Percentiles rank a stretch among this genome's conserved stretches.
These are phyloP conservation scores for Sarcophaga rosellei DNA, from an alignment of 2,888 invertebrate species.

Conservation along the genomic window DNA sequence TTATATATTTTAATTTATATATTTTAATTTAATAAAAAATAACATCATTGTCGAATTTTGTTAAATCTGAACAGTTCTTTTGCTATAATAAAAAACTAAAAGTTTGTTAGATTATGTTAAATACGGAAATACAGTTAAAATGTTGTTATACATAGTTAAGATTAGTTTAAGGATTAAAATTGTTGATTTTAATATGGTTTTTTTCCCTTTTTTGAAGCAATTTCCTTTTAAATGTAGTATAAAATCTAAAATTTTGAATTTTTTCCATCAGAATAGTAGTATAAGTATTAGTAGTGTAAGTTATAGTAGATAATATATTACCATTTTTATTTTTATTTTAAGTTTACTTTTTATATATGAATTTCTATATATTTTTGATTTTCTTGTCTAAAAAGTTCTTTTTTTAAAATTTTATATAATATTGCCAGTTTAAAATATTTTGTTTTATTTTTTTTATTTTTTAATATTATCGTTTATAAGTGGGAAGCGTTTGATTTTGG, in stretches of 20 bases:
- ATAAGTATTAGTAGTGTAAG: slow-evolving; percentile 37
- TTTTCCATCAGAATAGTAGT: slow-evolving; percentile 46
- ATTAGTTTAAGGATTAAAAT: slow-evolving; percentile 44
- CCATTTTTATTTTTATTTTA: slow-evolving; percentile 21
- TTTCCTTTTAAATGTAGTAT: slow-evolving; percentile 53
- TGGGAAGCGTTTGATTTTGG: slow-evolving; percentile 81
- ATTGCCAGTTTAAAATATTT: slow-evolving; percentile 65
- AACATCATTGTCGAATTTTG: no score
- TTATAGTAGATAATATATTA: slow-evolving; percentile 55
- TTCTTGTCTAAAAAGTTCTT: slow-evolving; percentile 62
- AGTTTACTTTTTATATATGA: slow-evolving; percentile 42
- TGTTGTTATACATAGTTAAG: slow-evolving; percentile 33
- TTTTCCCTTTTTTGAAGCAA: slow-evolving; percentile 24
- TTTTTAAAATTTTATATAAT: slow-evolving; percentile 69
- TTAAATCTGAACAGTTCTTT: not conserved
- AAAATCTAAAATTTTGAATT: slow-evolving; percentile 63
- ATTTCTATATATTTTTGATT: slow-evolving; percentile 49
- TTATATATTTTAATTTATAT: no score
- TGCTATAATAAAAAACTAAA: not conserved
- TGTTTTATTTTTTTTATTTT: slow-evolving; percentile 22
- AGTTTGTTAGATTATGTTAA: not conserved
- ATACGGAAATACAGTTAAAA: not conserved
- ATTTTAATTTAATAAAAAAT: no score
- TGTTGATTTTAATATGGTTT: slow-evolving; percentile 34
- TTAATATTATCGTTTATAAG: slow-evolving; percentile 77